These are phyloP conservation scores for Melitaea cinxia DNA, from an alignment of 1,140 invertebrate genomes.

Conservation along the genomic window DNA sequence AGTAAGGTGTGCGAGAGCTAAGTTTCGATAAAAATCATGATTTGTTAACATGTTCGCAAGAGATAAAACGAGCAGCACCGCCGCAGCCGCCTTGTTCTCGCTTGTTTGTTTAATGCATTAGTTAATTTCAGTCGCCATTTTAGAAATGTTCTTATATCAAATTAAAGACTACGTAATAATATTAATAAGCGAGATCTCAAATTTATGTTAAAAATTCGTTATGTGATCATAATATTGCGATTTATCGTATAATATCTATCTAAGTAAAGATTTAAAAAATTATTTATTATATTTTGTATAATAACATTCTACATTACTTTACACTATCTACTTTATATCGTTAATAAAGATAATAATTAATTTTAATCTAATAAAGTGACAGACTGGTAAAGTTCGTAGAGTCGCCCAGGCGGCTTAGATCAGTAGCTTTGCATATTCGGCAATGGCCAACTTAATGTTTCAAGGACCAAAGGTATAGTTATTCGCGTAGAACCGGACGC, in stretches of 20 bases:
- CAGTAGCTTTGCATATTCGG: slow-evolving; percentile 81
- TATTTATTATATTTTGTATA: slow-evolving; percentile 81
- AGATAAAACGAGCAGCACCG: slow-evolving; percentile 12
- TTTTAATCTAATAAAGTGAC: slow-evolving; percentile 81
- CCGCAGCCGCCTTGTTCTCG: slow-evolving; percentile 45
- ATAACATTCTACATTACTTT: slow-evolving; percentile 80
- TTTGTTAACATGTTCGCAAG: background rate
- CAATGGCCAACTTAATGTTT: slow-evolving; percentile 78
- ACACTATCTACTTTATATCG: slow-evolving; percentile 80
- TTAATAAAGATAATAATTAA: slow-evolving; percentile 81
- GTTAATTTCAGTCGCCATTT: slow-evolving; percentile 72
- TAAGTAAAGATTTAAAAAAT: slow-evolving; percentile 75
- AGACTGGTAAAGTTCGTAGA: slow-evolving; percentile 82
- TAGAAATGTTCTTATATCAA: slow-evolving; percentile 79
- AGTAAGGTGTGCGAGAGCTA: background rate
- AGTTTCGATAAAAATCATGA: background rate
- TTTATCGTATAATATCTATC: slow-evolving; percentile 71
- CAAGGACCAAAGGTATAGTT: slow-evolving; percentile 81
- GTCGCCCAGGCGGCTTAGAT: slow-evolving; percentile 79
- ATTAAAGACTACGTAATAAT: slow-evolving; percentile 80
- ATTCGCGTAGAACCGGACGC: slow-evolving; percentile 81
- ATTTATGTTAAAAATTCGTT: slow-evolving; percentile 81
- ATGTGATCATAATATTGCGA: slow-evolving; percentile 78
- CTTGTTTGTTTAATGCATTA: slow-evolving; percentile 71
- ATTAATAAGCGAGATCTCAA: slow-evolving; percentile 80